Evolutionary conservation across 2,888 invertebrate genomes (phyloP).

Genomic region (Phaonia tiefii): DNA sequence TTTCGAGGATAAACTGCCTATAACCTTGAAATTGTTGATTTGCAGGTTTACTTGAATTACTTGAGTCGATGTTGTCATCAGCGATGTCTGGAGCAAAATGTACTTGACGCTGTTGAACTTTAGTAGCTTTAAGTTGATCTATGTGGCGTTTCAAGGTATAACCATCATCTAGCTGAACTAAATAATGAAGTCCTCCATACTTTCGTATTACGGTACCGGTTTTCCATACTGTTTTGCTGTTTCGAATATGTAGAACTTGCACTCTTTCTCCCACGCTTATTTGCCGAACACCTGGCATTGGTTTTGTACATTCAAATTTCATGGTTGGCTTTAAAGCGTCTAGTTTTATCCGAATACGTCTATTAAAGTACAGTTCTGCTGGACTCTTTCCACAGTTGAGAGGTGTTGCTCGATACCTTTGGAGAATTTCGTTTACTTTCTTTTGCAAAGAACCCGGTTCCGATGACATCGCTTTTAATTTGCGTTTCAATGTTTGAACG

Average conservation of each 20-base stretch:
- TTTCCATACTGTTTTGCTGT: slow-evolving; percentile 33
- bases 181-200: neutral
- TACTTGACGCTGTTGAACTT: too few species aligned
- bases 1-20: neutral
- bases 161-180: neutral
- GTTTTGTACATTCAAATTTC: slow-evolving; percentile 31
- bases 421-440: slow-evolving; percentile 53
- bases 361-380: slow-evolving; percentile 51
- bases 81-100: neutral
- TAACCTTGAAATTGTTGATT: neutral
- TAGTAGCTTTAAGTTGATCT: too few species aligned
- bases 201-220: too few species aligned
- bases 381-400: slow-evolving; percentile 53
- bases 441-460: slow-evolving; percentile 46
- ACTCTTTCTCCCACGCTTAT: too few species aligned
- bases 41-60: neutral
- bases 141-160: slow-evolving; percentile 3
- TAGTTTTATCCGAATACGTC: slow-evolving; percentile 50
- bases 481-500: slow-evolving; percentile 56
- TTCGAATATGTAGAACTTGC: neutral
- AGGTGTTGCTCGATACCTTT: slow-evolving; percentile 55
- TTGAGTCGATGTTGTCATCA: too few species aligned
- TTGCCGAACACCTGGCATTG: slow-evolving; percentile 42
- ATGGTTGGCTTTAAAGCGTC: slow-evolving; percentile 51
- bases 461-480: slow-evolving; percentile 53